phyloP scores from a whole-genome alignment of 2,888 invertebrate species.

The Eurois occulta region DNA sequence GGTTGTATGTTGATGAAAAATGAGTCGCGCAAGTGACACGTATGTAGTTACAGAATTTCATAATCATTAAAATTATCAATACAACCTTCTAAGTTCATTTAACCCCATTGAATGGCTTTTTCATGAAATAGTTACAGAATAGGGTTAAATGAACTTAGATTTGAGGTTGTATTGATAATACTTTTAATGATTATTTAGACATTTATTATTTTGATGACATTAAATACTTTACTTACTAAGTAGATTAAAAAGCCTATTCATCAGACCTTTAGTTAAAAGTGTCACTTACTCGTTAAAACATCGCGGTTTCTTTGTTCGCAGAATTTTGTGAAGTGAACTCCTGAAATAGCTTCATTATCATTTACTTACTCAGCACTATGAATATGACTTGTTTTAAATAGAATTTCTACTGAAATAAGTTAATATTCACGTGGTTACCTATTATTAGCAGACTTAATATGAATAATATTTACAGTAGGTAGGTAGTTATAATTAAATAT shows the following conservation, averaged over 20 bases:
- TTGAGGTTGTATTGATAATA: too few species aligned
- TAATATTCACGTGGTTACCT: not conserved
- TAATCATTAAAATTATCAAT: too few species aligned
- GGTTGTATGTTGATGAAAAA: too few species aligned
- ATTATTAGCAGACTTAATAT: not conserved
- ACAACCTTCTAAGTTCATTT: too few species aligned
- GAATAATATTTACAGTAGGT: not conserved
- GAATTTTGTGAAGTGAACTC: slow-evolving; percentile 18
- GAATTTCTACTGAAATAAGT: not conserved
- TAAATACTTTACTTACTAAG: not conserved
- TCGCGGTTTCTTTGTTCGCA: slow-evolving; percentile 19
- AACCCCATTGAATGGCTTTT: too few species aligned
- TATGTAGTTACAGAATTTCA: too few species aligned
- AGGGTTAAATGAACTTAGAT: too few species aligned
- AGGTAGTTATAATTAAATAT: not conserved
- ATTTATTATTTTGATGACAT: slow-evolving; percentile 4
- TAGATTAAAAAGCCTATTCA: not conserved
- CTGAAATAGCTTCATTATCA: slow-evolving; percentile 22
- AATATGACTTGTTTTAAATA: slow-evolving; percentile 14
- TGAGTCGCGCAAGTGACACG: too few species aligned
- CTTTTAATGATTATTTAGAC: too few species aligned
- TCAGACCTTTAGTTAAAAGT: not conserved
- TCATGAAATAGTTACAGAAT: too few species aligned
- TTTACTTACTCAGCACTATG: slow-evolving; percentile 5
- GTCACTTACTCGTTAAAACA: slow-evolving; percentile 22